phyloP scores from a whole-genome alignment of 2,888 invertebrate species.

The Standfussiana lucernea region DNA sequence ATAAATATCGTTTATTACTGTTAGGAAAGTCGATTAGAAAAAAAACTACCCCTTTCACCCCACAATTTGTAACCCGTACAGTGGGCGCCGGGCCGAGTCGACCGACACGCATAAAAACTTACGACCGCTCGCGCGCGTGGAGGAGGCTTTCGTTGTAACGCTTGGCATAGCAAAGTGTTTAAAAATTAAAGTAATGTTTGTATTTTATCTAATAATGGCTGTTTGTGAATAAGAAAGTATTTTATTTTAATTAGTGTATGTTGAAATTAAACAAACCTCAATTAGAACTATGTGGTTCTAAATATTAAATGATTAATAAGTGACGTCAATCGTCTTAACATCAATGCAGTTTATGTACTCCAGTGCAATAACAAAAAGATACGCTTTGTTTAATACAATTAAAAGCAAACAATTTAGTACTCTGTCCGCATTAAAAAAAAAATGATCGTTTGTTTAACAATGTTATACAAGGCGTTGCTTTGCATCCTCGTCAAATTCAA shows the following conservation, averaged over 20 bases:
- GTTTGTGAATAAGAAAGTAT: background rate
- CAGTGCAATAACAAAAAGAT: background rate
- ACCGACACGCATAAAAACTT: conserved; percentile 87
- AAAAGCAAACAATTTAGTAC: too few relatives aligned
- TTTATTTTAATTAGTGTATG: background rate
- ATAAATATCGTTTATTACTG: conserved; percentile 91
- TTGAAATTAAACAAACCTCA: background rate
- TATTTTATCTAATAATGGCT: background rate
- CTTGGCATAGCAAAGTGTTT: background rate
- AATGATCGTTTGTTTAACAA: background rate
- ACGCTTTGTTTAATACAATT: background rate
- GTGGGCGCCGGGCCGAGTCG: conserved; percentile 83
- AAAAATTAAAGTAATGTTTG: background rate
- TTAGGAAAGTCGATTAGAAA: conserved; percentile 91
- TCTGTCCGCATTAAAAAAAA: too few relatives aligned
- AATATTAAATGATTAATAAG: background rate
- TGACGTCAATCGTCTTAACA: background rate
- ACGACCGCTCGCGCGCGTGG: conserved; percentile 72
- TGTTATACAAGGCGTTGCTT: too few relatives aligned
- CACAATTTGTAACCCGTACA: conserved; percentile 91
- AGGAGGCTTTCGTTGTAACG: conserved; percentile 70
- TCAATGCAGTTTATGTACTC: background rate
- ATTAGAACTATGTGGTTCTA: background rate
- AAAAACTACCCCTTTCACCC: conserved; percentile 90
- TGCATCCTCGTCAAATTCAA: too few relatives aligned